Percentiles rank a stretch among this genome's conserved stretches.
Evolutionary conservation across 1,140 invertebrate species (phyloP).

Genomic region (Lepidotrigona ventralis): DNA sequence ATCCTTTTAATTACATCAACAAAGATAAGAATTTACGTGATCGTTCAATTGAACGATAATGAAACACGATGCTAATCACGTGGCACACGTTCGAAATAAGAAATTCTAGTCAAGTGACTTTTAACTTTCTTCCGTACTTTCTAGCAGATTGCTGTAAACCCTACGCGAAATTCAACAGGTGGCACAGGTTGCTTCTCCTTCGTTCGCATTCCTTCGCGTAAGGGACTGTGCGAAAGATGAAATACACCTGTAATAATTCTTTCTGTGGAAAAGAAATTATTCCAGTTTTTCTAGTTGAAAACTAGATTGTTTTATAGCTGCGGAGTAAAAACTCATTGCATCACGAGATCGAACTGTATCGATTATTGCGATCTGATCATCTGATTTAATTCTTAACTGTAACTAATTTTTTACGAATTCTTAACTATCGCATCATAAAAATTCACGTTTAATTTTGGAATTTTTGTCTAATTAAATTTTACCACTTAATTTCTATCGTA

Average conservation of each 20-base stretch:
- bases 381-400: background rate
- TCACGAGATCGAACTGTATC: background rate
- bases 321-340: background rate
- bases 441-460: too few species aligned
- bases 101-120: background rate
- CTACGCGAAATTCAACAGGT: conserved; percentile 23
- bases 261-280: background rate
- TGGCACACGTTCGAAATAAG: too few species aligned
- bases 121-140: background rate
- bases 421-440: too few species aligned
- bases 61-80: background rate
- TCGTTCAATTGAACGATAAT: background rate
- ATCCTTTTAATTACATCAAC: background rate
- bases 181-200: background rate
- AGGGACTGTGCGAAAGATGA: background rate
- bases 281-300: background rate
- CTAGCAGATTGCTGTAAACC: background rate
- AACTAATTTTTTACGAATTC: too few species aligned
- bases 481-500: too few species aligned
- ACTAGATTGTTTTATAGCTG: background rate
- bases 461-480: too few species aligned
- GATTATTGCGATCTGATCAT: too few species aligned
- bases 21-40: background rate
- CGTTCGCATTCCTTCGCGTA: background rate
- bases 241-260: too few species aligned